Conservation (phyloP, 1,140 invertebrate species). For the Sinella curviseta region DNA sequence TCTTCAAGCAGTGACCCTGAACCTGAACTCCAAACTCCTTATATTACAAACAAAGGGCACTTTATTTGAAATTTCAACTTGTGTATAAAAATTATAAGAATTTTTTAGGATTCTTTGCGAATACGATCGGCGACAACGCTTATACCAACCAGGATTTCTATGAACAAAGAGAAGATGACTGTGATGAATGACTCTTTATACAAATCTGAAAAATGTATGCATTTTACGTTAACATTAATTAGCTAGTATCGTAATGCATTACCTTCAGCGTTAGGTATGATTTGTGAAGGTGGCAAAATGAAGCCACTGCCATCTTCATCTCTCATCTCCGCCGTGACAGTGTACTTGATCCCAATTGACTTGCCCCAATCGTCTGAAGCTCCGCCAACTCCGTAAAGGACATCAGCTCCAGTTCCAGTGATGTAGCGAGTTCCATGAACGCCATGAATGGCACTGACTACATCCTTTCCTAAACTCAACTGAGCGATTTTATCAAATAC, state of each 20-base stretch:
- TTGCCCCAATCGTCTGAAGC: constrained; percentile 58
- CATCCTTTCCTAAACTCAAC: constrained; percentile 36
- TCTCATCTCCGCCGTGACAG: constrained; percentile 59
- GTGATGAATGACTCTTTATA: no score
- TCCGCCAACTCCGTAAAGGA: constrained; percentile 55
- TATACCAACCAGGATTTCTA: neutral
- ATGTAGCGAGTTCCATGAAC: constrained; percentile 49
- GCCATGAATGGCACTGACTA: constrained; percentile 32
- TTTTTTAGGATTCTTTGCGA: neutral
- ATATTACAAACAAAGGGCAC: no score
- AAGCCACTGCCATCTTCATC: constrained; percentile 60
- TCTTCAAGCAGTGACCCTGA: no score
- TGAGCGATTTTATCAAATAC: no score
- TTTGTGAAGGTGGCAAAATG: constrained; percentile 58
- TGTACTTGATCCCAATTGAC: constrained; percentile 54
- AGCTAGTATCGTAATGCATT: neutral
- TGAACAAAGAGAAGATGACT: neutral
- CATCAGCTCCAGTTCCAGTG: constrained; percentile 50
- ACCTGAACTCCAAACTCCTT: no score
- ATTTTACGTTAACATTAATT: no score
- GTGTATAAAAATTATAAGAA: no score
- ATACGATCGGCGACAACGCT: neutral
- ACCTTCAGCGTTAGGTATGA: constrained; percentile 54
- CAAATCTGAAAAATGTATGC: no score
- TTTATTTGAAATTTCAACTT: no score